Conservation (phyloP, 2,113 vertebrate genomes). For the Ptyas mucosa region DNA sequence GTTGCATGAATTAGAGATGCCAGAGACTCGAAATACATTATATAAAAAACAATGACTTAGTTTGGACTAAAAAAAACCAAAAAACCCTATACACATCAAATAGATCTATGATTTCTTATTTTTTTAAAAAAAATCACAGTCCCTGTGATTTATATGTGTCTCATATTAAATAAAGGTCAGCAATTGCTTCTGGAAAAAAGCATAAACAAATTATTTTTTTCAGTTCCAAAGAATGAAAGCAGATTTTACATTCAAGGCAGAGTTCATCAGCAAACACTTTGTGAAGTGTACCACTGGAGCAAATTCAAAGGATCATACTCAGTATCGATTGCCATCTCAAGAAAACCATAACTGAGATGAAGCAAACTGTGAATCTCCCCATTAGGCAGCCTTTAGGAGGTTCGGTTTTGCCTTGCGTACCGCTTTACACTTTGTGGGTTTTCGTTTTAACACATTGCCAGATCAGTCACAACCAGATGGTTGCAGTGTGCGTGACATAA, state of each 20-base stretch:
- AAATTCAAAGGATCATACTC: not conserved
- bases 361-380: not conserved
- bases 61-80: not conserved
- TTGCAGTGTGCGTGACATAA: not conserved
- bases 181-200: not conserved
- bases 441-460: not conserved
- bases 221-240: not conserved
- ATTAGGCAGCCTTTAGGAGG: not conserved
- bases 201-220: not conserved
- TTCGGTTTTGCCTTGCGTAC: not conserved
- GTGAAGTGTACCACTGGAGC: not conserved
- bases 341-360: not conserved
- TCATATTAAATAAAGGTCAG: not conserved
- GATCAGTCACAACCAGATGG: not conserved
- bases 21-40: not conserved
- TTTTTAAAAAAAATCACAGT: not conserved
- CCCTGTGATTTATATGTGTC: not conserved
- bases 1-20: not conserved
- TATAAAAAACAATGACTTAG: not conserved
- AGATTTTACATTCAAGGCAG: not conserved
- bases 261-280: not conserved
- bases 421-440: not conserved
- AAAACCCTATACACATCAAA: not conserved
- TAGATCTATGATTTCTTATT: not conserved
- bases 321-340: not conserved